Evolutionary conservation across 2,888 invertebrate genomes (phyloP).

Genomic region (Stenoptilia bipunctidactyla): DNA sequence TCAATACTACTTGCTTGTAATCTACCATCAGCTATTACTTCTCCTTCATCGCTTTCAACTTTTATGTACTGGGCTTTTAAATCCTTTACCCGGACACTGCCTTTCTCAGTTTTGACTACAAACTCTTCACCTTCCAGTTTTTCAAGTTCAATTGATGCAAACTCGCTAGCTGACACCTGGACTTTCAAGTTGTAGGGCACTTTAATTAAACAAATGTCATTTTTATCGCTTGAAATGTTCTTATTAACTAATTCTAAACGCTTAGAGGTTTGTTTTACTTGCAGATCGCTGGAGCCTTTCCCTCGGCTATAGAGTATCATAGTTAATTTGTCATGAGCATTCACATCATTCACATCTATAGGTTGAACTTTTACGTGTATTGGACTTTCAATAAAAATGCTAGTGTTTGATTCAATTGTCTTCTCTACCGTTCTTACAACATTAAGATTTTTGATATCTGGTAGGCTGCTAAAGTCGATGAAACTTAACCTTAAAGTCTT

Average conservation of each 20-base stretch:
- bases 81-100: constrained; percentile 39
- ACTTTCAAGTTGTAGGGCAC: constrained; percentile 62
- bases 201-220: constrained; percentile 58
- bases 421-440: constrained; percentile 61
- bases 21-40: constrained; percentile 41
- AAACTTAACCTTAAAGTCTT: constrained; percentile 66
- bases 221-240: constrained; percentile 43
- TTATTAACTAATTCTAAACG: constrained; percentile 56
- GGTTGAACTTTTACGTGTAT: constrained; percentile 63
- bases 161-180: constrained; percentile 51
- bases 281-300: constrained; percentile 53
- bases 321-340: constrained; percentile 53
- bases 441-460: constrained; percentile 55
- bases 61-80: constrained; percentile 53
- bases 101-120: constrained; percentile 55
- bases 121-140: constrained; percentile 59
- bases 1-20: constrained; percentile 51
- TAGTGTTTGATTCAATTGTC: constrained; percentile 54
- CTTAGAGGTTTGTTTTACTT: constrained; percentile 60
- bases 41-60: constrained; percentile 48
- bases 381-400: constrained; percentile 62
- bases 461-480: constrained; percentile 48
- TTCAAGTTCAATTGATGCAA: constrained; percentile 48
- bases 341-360: constrained; percentile 54
- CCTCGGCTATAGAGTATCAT: constrained; percentile 60